These are phyloP conservation scores for Schizopygopsis pylzovi DNA, from an alignment of 2,797 vertebrate genomes.

Conservation along the genomic window DNA sequence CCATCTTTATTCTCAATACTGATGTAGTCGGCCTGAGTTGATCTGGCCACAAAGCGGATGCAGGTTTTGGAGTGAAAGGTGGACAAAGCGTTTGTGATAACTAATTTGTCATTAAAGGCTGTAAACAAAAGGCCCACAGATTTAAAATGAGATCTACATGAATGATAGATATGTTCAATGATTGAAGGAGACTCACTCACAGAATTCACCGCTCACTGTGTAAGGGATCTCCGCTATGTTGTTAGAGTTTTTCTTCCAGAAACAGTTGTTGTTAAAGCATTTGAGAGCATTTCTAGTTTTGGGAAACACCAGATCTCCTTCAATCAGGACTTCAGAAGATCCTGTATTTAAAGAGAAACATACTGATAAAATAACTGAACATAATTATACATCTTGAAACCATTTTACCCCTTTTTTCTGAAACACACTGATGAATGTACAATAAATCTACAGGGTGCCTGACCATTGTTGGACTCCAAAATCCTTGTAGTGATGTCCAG, in stretches of 20 bases:
- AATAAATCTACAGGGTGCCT: too few relatives aligned
- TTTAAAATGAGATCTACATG: not conserved
- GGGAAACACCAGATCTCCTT: constrained; percentile 56
- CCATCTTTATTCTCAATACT: too few relatives aligned
- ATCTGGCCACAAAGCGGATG: too few relatives aligned
- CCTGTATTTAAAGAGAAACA: too few relatives aligned
- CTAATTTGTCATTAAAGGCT: constrained; percentile 29
- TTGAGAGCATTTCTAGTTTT: constrained; percentile 51
- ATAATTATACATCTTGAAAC: not conserved
- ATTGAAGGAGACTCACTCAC: constrained; percentile 31
- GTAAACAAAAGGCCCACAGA: not conserved
- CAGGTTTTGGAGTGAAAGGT: constrained; percentile 20
- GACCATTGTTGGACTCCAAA: too few relatives aligned
- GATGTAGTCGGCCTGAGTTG: too few relatives aligned
- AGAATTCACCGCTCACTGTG: constrained; percentile 49
- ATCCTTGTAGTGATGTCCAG: too few relatives aligned
- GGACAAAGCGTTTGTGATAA: not conserved
- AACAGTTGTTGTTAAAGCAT: constrained; percentile 45
- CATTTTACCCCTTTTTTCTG: not conserved
- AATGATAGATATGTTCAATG: not conserved
- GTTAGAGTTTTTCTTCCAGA: constrained; percentile 54
- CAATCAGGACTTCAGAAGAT: too few relatives aligned
- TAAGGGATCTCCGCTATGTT: constrained; percentile 27
- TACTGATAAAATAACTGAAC: not conserved
- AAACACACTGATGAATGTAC: too few relatives aligned